These are phyloP conservation scores for Cynodonichthys magdalenae DNA, from an alignment of 2,797 vertebrate genomes.

Conservation along the genomic window DNA sequence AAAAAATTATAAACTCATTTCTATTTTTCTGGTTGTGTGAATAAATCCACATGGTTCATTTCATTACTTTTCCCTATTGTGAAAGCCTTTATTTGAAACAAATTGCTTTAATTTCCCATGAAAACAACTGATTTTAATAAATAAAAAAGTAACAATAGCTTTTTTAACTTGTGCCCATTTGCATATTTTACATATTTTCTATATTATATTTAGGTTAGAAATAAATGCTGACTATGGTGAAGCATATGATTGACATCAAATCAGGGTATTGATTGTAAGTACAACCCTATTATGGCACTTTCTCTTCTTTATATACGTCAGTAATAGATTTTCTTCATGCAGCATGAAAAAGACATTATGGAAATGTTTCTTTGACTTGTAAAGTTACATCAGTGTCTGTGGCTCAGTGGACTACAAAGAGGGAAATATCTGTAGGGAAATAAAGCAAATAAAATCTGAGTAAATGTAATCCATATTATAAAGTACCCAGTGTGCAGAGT, in stretches of 20 bases:
- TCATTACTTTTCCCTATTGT: conserved; percentile 21
- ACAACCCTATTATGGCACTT: conserved; percentile 21
- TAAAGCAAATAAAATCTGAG: conserved; percentile 28
- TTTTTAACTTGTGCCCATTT: neutral
- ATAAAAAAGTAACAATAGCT: conserved; percentile 9
- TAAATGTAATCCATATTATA: conserved; percentile 16
- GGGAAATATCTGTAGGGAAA: conserved; percentile 22
- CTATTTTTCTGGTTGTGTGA: conserved; percentile 20
- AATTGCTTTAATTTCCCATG: conserved; percentile 26
- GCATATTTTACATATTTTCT: neutral
- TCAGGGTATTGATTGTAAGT: conserved; percentile 9
- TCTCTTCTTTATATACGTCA: conserved; percentile 23
- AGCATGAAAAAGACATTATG: conserved; percentile 44
- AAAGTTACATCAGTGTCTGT: conserved; percentile 59
- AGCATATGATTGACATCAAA: conserved; percentile 13
- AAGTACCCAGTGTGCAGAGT: conserved; percentile 15
- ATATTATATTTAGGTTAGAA: conserved; percentile 16
- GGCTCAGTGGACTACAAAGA: conserved; percentile 44
- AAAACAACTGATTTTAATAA: conserved; percentile 21
- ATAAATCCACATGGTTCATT: conserved; percentile 45
- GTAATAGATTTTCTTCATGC: conserved; percentile 37
- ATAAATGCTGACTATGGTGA: conserved; percentile 2
- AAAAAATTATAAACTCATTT: neutral
- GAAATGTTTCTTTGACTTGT: conserved; percentile 51
- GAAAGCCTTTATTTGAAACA: neutral